Evolutionary conservation across 2,113 vertebrate species (phyloP), one percentile per base, ranked within the genome.

Genomic region (Indicator indicator): DNA sequence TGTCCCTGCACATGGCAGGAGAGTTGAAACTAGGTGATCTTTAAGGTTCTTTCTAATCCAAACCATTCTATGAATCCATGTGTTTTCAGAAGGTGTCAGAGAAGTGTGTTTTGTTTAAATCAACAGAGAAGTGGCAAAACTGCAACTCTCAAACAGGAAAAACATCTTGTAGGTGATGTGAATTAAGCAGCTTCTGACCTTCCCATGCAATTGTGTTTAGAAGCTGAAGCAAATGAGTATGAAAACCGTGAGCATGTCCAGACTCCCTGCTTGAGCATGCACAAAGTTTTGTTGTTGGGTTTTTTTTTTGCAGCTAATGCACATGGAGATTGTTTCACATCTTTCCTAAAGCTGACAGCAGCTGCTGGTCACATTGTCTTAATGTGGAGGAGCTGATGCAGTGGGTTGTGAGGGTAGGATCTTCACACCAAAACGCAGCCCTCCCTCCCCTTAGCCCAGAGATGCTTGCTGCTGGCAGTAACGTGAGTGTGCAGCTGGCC

Each of bases 181-280:
- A 42, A 38, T 33, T 23, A 14, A 73, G n/a, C 44, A 42, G 33
- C 30, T 69, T 60, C 58, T 58, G 65, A 16, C 70, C 40, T 36
- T 94, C 5, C 63, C 9, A 7, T 0, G 0, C 16, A 1, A 0
- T 44, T 42, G 33, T 60, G 48, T 64, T 90, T 3, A 44, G n/a
- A 46, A 32, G 8, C 75, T 86, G 64, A 72, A 76, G 72, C 14
- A 60, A 50, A 24, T 1, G 28, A 83, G 8, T 3, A 0, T 6
- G 56, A 17, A 67, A 80, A 13, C 64, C 23, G 1, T 0, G 20
- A 56, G 36, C 36, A 3, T 2, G 3, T 67, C 56, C 21, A 16
- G 8, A 33, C 44, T 59, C 38, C 46, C 48, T 60, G 69, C 73
- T 56, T 28, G 28, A 56, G 17, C 44, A 23, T 21, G 19, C 6